Base-by-base conservation (phyloP, 2,113 vertebrate genomes). In the Cyprinodon brontotheroides region DNA sequence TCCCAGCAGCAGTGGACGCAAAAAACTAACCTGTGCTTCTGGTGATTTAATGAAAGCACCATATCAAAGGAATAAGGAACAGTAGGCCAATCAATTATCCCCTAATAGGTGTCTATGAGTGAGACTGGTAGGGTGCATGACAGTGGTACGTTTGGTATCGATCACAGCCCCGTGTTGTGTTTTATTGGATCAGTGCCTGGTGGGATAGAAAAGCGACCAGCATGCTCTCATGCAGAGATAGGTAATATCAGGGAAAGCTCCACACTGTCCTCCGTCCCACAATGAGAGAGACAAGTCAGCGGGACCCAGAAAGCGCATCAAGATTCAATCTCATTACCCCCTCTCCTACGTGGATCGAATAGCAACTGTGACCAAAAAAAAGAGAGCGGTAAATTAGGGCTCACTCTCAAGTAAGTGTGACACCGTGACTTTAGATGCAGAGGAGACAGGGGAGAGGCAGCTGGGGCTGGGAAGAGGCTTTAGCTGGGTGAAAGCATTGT, bases 281-380 rank as follows among this genome's bases (percentile, higher is more conserved):
- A 3, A 70, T 4, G 5, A 83, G 80, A 80, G 68, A 87, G 73
- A 70, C 68, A 60, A 66, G 57, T 72, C 87, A 73, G 88, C 78
- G 62, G 87, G 88, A 81, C 40, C 67, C 74, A n/a, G 79, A 71
- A 82, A 62, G 71, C 77, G 68, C 89, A 88, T 91, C 91, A 83
- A 87, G 84, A 93, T 91, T 92, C 89, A 89, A 91, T 92, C 91
- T 92, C 91, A 93, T 93, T 93, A 93, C 84, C 62, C 75, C 74
- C n/a, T 41, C 72, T 79, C 80, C 75, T 78, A 91, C 86, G 89
- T 91, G 93, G 82, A 81, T 67, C 66, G 91, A 93, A 93, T 91
- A 84, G 66, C 59, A 91, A 85, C 77, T 79, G 78, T 76, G 81
- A 79, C 74, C 53, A 61, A 83, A 50, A 79, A 82, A 78, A 82